Conservation (phyloP, 2,113 vertebrate genomes). For the Oreochromis aureus region DNA sequence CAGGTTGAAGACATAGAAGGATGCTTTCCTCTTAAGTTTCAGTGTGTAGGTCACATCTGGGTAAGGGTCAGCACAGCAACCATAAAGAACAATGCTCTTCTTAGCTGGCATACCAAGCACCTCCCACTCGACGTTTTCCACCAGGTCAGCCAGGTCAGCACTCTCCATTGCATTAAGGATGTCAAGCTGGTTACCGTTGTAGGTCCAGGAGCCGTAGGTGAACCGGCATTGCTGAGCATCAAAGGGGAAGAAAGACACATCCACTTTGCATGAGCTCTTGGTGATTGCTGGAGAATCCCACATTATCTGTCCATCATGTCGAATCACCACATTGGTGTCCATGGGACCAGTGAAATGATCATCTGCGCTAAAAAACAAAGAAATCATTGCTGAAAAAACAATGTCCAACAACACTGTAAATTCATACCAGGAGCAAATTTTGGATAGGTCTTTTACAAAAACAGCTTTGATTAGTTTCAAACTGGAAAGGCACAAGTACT, state of each 20-base stretch:
- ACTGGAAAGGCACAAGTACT: constrained; percentile 37
- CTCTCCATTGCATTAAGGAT: constrained; percentile 70
- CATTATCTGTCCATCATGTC: constrained; percentile 77
- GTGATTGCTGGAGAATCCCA: constrained; percentile 91
- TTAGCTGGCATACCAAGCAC: constrained; percentile 84
- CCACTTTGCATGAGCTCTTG: constrained; percentile 89
- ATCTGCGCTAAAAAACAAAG: constrained; percentile 73
- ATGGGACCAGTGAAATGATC: constrained; percentile 76
- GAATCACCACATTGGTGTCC: constrained; percentile 89
- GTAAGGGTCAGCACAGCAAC: constrained; percentile 91
- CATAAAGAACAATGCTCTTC: constrained; percentile 77
- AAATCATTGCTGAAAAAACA: not conserved
- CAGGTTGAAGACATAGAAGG: constrained; percentile 89
- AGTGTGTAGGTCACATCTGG: constrained; percentile 87
- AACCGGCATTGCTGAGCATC: constrained; percentile 83
- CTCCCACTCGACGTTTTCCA: constrained; percentile 91
- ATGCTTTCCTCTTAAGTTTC: constrained; percentile 79
- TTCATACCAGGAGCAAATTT: not conserved
- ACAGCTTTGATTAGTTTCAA: not conserved
- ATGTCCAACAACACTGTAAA: not conserved
- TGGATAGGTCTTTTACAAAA: not conserved
- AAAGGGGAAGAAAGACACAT: constrained; percentile 89
- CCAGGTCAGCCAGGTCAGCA: constrained; percentile 81
- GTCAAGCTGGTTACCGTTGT: constrained; percentile 87
- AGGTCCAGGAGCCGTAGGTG: constrained; percentile 93